Evolutionary conservation across 2,888 invertebrate genomes (phyloP).

Genomic region (Microdon myrmicae): DNA sequence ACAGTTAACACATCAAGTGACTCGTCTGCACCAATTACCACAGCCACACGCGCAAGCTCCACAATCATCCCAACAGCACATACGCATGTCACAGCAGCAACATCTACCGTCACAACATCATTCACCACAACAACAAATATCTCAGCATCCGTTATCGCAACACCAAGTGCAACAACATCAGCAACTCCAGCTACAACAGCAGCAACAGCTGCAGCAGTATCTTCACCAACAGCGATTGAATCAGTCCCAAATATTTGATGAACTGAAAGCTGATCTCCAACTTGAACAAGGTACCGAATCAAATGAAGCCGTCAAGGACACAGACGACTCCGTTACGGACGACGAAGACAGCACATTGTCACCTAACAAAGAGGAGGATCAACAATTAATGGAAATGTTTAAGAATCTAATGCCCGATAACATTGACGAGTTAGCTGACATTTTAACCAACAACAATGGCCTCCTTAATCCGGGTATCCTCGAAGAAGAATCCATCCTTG

Average conservation of each 20-base stretch:
- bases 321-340: constrained; percentile 1
- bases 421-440: constrained; percentile 64
- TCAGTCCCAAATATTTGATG: constrained; percentile 55
- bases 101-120: too few species aligned
- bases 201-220: not conserved
- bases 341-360: constrained; percentile 28
- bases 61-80: too few species aligned
- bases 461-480: constrained; percentile 60
- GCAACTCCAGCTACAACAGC: too few species aligned
- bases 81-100: too few species aligned
- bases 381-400: constrained; percentile 64
- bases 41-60: too few species aligned
- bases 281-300: not conserved
- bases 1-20: too few species aligned
- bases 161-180: too few species aligned
- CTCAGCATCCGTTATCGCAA: too few species aligned
- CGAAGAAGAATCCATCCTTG: constrained; percentile 63
- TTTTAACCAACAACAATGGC: constrained; percentile 57
- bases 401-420: constrained; percentile 62
- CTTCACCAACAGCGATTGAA: constrained; percentile 50
- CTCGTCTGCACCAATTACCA: too few species aligned
- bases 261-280: constrained; percentile 9
- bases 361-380: constrained; percentile 61
- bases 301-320: not conserved
- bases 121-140: too few species aligned